These are phyloP conservation scores for Microhierax caerulescens DNA, from an alignment of 2,797 vertebrate species.

Conservation along the genomic window DNA sequence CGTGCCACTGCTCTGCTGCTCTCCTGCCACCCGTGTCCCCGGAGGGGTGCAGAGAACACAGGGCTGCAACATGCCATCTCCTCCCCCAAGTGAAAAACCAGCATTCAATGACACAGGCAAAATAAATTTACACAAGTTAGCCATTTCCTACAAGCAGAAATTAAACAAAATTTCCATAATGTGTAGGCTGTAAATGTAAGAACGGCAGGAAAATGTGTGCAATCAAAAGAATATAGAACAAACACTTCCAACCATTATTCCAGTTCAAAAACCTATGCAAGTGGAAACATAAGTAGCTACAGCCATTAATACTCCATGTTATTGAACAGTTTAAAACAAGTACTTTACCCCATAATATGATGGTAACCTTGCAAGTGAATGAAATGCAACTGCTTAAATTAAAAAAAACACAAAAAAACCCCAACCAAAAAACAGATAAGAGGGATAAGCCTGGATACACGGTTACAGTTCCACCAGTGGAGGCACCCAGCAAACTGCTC, in stretches of 20 bases:
- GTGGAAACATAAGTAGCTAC: neutral
- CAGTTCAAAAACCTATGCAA: neutral
- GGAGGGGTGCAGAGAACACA: neutral
- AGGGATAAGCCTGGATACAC: neutral
- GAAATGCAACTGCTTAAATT: neutral
- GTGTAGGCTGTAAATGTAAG: neutral
- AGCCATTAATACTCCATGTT: neutral
- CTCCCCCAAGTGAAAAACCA: neutral
- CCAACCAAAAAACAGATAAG: neutral
- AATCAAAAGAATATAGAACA: neutral
- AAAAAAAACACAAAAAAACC: too few species aligned
- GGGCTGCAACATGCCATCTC: neutral
- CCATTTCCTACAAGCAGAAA: neutral
- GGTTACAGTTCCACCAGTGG: neutral
- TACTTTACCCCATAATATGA: neutral
- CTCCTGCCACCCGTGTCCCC: rapidly evolving
- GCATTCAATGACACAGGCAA: neutral
- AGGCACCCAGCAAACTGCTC: neutral
- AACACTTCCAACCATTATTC: neutral
- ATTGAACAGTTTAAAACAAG: neutral
- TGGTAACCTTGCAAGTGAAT: neutral
- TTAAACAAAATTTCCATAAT: neutral
- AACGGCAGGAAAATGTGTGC: neutral
- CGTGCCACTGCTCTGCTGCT: neutral
- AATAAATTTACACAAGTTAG: neutral